Conservation (phyloP, 2,888 invertebrate species). For the Eupithecia abbreviata region DNA sequence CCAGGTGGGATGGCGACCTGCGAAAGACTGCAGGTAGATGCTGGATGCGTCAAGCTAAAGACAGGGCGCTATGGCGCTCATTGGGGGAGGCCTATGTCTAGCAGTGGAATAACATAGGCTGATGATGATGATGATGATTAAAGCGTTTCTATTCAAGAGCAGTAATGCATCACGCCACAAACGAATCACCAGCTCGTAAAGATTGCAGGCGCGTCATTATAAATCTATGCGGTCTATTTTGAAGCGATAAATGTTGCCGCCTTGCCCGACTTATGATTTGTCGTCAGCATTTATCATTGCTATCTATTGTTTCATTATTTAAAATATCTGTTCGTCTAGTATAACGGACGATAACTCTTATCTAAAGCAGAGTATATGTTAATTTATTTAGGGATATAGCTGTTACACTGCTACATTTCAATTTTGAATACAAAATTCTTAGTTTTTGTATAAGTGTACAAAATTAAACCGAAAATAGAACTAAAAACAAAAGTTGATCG, state of each 20-base stretch:
- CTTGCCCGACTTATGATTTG: conserved; percentile 32
- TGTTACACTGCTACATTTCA: neutral
- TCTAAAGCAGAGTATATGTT: neutral
- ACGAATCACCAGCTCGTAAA: conserved; percentile 7
- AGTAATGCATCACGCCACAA: conserved; percentile 10
- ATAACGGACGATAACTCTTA: neutral
- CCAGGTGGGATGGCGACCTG: too few relatives aligned
- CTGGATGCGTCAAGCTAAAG: too few relatives aligned
- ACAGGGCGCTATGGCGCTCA: too few relatives aligned
- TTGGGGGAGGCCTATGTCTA: too few relatives aligned
- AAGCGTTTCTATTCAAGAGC: neutral
- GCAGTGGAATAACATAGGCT: too few relatives aligned
- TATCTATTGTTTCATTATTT: conserved; percentile 18
- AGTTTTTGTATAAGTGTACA: neutral
- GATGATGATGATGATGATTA: too few relatives aligned
- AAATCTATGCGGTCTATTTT: conserved; percentile 16
- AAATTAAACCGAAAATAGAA: neutral
- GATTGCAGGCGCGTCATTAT: neutral
- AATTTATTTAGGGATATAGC: neutral
- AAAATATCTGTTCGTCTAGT: neutral
- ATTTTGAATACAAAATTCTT: neutral
- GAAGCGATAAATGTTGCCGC: conserved; percentile 9
- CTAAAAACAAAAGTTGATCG: neutral
- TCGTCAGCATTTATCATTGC: conserved; percentile 26
- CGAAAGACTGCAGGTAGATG: too few relatives aligned